A percentile compares a stretch with the other conserved stretches of the same genome.
phyloP scores from a whole-genome alignment of 1,140 invertebrate species.

The Linepithema humile region DNA sequence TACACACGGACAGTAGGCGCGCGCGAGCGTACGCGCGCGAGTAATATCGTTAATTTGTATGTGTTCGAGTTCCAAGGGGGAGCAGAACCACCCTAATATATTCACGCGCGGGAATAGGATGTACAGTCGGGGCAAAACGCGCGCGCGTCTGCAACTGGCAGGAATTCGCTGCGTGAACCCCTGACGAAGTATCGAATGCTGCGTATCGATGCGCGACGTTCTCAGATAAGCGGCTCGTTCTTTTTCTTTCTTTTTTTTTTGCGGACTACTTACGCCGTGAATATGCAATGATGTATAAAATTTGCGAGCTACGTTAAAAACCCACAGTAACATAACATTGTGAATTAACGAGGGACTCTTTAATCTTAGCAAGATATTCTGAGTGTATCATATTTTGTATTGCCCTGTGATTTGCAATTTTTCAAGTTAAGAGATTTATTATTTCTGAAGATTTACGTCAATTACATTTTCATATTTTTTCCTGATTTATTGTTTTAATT shows the following conservation, averaged over 20 bases:
- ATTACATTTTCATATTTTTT: not conserved
- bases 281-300: not conserved
- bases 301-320: no score
- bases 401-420: no score
- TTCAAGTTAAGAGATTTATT: not conserved
- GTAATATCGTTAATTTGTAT: slow-evolving; percentile 83
- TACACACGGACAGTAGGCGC: slow-evolving; percentile 73
- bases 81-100: slow-evolving; percentile 82
- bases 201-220: not conserved
- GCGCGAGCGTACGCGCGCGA: slow-evolving; percentile 70
- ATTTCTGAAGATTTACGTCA: not conserved
- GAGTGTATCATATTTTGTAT: no score
- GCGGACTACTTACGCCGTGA: not conserved
- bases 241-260: no score
- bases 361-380: no score
- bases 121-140: slow-evolving; percentile 80
- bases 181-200: slow-evolving; percentile 8
- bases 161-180: slow-evolving; percentile 50
- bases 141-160: slow-evolving; percentile 72
- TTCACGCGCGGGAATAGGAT: slow-evolving; percentile 79
- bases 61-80: slow-evolving; percentile 82
- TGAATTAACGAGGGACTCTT: not conserved
- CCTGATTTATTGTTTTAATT: not conserved
- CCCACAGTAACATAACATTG: not conserved
- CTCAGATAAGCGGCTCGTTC: slow-evolving; percentile 5